Evolutionary conservation across 2,113 vertebrate genomes (phyloP).

Genomic region (Elachura formosa): DNA sequence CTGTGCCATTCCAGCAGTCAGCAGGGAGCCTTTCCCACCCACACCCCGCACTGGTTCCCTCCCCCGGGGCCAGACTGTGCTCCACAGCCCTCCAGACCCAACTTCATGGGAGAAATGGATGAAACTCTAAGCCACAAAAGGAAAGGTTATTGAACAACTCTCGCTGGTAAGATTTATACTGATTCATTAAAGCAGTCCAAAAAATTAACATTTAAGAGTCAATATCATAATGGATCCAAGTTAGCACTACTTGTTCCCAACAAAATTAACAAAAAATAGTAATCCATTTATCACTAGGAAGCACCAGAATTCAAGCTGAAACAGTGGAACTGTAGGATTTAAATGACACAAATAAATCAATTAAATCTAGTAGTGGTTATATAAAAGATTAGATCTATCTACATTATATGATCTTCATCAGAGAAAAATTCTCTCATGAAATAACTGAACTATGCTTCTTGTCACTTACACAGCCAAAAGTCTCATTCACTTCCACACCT

Average conservation of each 20-base stretch:
- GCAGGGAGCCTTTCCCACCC: background rate
- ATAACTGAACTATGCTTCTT: background rate
- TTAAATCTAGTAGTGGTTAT: background rate
- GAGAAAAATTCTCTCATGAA: background rate
- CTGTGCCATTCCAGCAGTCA: accelerated
- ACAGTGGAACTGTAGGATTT: background rate
- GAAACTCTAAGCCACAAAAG: background rate
- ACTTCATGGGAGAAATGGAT: background rate
- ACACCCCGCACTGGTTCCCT: background rate
- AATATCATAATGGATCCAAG: conserved; percentile 43
- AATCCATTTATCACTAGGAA: conserved; percentile 37
- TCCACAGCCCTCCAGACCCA: background rate
- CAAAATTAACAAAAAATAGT: background rate
- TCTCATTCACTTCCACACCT: background rate
- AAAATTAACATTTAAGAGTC: background rate
- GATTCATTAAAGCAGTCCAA: conserved; percentile 17
- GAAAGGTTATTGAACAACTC: background rate
- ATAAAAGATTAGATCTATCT: background rate
- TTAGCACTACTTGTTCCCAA: conserved; percentile 31
- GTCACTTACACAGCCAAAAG: background rate
- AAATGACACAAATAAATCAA: conserved; percentile 14
- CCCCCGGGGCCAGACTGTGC: accelerated
- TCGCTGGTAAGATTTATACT: conserved; percentile 10
- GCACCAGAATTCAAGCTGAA: background rate
- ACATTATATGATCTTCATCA: background rate